Base-by-base conservation (phyloP, 1,140 invertebrate genomes). In the Papilio machaon region DNA sequence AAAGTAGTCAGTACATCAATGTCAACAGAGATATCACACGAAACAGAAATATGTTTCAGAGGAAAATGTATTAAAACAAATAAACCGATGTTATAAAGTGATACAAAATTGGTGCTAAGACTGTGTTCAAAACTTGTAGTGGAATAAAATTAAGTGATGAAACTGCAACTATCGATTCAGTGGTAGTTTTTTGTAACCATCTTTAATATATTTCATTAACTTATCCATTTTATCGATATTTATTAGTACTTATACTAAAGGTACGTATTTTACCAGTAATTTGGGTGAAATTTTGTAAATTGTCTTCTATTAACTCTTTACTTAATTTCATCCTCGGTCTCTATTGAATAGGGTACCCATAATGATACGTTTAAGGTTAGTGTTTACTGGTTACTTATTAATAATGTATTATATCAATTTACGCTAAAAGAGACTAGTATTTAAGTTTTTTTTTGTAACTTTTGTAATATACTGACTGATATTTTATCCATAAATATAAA, bases 31-130 rank as follows among this genome's bases (percentile, higher is more conserved):
- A 95, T 98, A 49, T 97, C 97, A 10, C 96, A 97, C 82, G 97
- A 98, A 95, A 98, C 97, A 23, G 97, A 98, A 94, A 98, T 98
- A 73, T 98, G 97, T 87, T 98, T 97, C 89, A 96, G 97, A 87
- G 97, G 97, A 23, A 96, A 96, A 85, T 98, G 97, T 90, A 96
- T 98, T 77, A 97, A 97, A 94, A 97, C 97, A 10, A 96, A 85
- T 74, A 94, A 92, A 82, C 86, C 91, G 73, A 75, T 93, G 47
- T 89, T 89, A 91, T 94, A 90, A 85, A 81, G 23, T 67, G 75
- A 76, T 82, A 74, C 84, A 83, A 73, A 79, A 82, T 82, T 87
- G 88, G 87, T 90, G 89, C 88, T 90, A 89, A 87, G 82, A 88
- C 85, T 86, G 84, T 90, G 89, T 90, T 91, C 88, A 90, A 90